Evolutionary conservation across 2,797 vertebrate genomes (phyloP).

Genomic region (Lycodopsis pacificus): DNA sequence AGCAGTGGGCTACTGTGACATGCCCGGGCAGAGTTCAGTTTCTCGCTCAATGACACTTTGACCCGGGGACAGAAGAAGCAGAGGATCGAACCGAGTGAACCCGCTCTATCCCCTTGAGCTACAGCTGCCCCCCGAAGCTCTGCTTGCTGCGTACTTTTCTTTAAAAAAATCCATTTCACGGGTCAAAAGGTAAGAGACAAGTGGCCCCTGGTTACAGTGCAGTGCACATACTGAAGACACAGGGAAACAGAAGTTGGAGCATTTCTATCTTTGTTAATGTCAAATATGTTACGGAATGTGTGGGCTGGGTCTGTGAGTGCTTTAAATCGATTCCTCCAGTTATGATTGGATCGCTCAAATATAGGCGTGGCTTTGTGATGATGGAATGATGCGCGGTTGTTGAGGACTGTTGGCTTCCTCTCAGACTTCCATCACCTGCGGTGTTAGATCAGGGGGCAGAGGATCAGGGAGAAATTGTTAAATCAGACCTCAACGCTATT

Average conservation of each 20-base stretch:
- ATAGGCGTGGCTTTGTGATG: not conserved
- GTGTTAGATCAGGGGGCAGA: not conserved
- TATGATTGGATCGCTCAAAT: not conserved
- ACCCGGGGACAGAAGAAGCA: not conserved
- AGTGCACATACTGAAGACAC: not conserved
- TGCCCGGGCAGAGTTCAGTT: not conserved
- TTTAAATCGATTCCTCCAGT: not conserved
- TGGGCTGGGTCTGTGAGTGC: not conserved
- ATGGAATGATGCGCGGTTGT: not conserved
- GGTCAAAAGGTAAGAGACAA: not conserved
- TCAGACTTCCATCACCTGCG: not conserved
- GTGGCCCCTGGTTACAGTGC: not conserved
- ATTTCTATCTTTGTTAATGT: not conserved
- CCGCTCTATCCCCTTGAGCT: not conserved
- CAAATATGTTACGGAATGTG: not conserved
- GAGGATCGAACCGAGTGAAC: not conserved
- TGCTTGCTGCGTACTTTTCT: constrained; percentile 15
- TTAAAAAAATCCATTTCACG: constrained; percentile 1
- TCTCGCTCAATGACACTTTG: not conserved
- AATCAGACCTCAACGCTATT: not conserved
- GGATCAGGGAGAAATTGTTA: not conserved
- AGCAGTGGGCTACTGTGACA: not conserved
- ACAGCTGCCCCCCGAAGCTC: not conserved
- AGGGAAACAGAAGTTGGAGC: not conserved
- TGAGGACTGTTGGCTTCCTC: not conserved